Conservation (phyloP, 2,113 vertebrate genomes). For the Callospermophilus lateralis region DNA sequence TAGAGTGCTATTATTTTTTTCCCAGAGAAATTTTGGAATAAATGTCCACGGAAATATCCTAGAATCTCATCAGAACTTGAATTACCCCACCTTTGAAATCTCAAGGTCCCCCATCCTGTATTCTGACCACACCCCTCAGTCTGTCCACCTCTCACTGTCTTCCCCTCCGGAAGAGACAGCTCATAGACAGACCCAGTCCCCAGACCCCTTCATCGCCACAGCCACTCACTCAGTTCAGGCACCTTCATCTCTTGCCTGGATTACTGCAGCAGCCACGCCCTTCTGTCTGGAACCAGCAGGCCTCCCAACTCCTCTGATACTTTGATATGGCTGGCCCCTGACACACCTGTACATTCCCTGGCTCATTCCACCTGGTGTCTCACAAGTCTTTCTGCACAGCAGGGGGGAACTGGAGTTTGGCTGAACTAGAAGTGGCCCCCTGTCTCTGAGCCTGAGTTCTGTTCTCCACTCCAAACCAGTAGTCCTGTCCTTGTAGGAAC, state of each 20-base stretch:
- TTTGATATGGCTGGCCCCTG: background rate
- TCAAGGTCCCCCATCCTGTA: background rate
- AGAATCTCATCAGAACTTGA: slow-evolving; percentile 3
- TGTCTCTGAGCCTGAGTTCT: background rate
- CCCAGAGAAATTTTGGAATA: slow-evolving; percentile 34
- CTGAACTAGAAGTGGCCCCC: background rate
- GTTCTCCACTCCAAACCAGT: background rate
- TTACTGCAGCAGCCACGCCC: background rate
- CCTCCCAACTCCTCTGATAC: background rate
- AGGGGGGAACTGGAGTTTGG: background rate
- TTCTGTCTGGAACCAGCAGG: background rate
- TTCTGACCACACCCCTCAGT: background rate
- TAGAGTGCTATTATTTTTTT: background rate
- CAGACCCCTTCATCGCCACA: background rate
- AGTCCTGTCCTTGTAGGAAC: background rate
- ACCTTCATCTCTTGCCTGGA: background rate
- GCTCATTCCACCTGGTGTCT: background rate
- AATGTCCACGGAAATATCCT: background rate
- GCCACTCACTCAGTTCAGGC: background rate
- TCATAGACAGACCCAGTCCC: background rate
- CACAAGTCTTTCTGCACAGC: background rate
- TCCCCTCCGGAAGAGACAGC: background rate
- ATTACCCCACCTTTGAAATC: slow-evolving; percentile 8
- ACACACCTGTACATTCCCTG: background rate
- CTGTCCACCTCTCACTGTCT: background rate